phyloP scores from a whole-genome alignment of 2,113 vertebrate species.

The Pelobates fuscus region DNA sequence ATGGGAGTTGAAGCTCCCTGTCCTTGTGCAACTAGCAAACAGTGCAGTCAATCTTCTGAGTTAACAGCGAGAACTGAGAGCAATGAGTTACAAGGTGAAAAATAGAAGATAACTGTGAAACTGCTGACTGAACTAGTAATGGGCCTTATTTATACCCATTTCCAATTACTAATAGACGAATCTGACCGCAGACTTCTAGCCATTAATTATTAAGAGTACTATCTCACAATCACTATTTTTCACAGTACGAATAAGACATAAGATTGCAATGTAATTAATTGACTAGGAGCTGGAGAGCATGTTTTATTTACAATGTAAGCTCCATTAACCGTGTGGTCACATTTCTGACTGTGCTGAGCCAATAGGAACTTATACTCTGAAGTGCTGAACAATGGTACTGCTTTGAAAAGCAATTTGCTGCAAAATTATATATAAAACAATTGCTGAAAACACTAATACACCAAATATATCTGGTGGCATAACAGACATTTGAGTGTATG shows the following conservation, averaged over 20 bases:
- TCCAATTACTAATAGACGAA: constrained; percentile 29
- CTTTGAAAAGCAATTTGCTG: too few relatives aligned
- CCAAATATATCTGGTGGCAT: too few relatives aligned
- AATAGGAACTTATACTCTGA: too few relatives aligned
- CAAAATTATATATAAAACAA: too few relatives aligned
- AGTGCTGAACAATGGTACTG: too few relatives aligned
- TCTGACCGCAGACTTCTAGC: constrained; percentile 19
- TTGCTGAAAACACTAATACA: too few relatives aligned
- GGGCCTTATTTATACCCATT: constrained; percentile 27
- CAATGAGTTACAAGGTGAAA: constrained; percentile 5
- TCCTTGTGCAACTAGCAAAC: constrained; percentile 18
- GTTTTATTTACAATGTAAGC: constrained; percentile 29
- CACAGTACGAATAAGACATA: constrained; percentile 16
- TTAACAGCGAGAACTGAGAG: constrained; percentile 11
- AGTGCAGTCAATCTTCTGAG: background rate
- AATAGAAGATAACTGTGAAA: constrained; percentile 32
- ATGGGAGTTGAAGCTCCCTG: background rate
- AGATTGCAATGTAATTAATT: constrained; percentile 31
- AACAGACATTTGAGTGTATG: too few relatives aligned
- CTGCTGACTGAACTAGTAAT: constrained; percentile 30
- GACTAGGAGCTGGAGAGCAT: constrained; percentile 5
- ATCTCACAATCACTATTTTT: constrained; percentile 37
- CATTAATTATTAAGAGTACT: constrained; percentile 36
- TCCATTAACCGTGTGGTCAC: constrained; percentile 16
- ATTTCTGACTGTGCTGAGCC: background rate